Evolutionary conservation across 2,888 invertebrate genomes (phyloP).

Genomic region (Ganaspis brasiliensis): DNA sequence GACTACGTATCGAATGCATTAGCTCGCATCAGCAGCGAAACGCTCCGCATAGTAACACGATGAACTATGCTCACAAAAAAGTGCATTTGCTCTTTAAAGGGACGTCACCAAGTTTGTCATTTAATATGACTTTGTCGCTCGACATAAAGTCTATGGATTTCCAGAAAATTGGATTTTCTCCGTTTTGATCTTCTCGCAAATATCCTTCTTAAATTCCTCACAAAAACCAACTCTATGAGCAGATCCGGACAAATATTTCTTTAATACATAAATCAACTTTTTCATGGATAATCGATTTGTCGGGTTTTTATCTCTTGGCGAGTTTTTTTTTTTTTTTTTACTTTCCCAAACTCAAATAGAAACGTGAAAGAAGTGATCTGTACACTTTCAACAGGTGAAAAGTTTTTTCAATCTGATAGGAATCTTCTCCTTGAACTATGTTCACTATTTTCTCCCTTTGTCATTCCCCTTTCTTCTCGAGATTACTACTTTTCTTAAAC

Average conservation of each 20-base stretch:
- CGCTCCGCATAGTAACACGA: slow-evolving; percentile 13
- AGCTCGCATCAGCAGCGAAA: slow-evolving; percentile 22
- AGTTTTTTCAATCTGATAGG: slow-evolving; percentile 66
- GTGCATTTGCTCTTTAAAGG: neutral
- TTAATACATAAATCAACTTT: neutral
- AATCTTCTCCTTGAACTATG: slow-evolving; percentile 54
- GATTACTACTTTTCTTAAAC: neutral
- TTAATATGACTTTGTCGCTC: slow-evolving; percentile 19
- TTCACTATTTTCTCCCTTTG: neutral
- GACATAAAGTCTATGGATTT: slow-evolving; percentile 26
- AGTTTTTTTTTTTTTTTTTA: neutral
- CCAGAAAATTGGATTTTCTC: slow-evolving; percentile 10
- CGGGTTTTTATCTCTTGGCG: neutral
- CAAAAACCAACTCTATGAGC: neutral
- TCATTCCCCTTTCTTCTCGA: neutral
- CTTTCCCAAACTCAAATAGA: neutral
- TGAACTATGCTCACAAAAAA: slow-evolving; percentile 2
- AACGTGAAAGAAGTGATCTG: slow-evolving; percentile 7
- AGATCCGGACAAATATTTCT: neutral
- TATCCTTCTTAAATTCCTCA: neutral
- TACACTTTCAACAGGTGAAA: slow-evolving; percentile 71
- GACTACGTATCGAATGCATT: slow-evolving; percentile 40
- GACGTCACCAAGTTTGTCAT: slow-evolving; percentile 26
- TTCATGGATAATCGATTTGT: neutral
- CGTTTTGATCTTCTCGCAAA: slow-evolving; percentile 2